A percentile compares a stretch with the other conserved stretches of the same genome.
phyloP scores from a whole-genome alignment of 2,113 vertebrate species.

The Mugil cephalus region DNA sequence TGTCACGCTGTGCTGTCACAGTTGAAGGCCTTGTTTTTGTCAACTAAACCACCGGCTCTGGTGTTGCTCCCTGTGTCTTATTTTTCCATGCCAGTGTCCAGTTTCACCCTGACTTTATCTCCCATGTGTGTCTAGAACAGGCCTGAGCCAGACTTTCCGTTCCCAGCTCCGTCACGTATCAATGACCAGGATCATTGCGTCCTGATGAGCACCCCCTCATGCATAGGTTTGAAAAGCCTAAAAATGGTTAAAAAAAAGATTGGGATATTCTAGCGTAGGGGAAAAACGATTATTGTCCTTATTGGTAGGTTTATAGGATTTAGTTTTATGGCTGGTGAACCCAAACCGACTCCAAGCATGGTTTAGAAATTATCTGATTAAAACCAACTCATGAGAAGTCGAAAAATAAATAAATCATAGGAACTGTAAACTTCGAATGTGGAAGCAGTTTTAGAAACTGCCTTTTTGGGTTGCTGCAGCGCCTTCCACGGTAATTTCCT shows the following conservation, averaged over 20 bases:
- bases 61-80: conserved; percentile 43
- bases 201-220: conserved; percentile 18
- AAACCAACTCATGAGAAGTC: neutral
- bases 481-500: conserved; percentile 38
- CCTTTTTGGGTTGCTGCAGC: neutral
- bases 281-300: neutral
- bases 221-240: neutral
- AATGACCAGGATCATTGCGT: conserved; percentile 15
- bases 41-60: conserved; percentile 32
- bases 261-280: neutral
- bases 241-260: neutral
- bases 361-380: neutral
- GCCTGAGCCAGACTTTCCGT: conserved; percentile 54
- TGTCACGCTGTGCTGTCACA: conserved; percentile 15
- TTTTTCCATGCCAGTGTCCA: conserved; percentile 67
- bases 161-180: conserved; percentile 42
- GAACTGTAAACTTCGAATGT: neutral
- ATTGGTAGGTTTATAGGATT: neutral
- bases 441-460: neutral
- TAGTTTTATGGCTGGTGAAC: neutral
- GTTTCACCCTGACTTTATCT: conserved; percentile 65
- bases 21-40: conserved; percentile 21
- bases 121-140: conserved; percentile 37
- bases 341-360: neutral
- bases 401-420: neutral